Evolutionary conservation across 2,888 invertebrate genomes (phyloP).

Genomic region (Chironomus riparius): DNA sequence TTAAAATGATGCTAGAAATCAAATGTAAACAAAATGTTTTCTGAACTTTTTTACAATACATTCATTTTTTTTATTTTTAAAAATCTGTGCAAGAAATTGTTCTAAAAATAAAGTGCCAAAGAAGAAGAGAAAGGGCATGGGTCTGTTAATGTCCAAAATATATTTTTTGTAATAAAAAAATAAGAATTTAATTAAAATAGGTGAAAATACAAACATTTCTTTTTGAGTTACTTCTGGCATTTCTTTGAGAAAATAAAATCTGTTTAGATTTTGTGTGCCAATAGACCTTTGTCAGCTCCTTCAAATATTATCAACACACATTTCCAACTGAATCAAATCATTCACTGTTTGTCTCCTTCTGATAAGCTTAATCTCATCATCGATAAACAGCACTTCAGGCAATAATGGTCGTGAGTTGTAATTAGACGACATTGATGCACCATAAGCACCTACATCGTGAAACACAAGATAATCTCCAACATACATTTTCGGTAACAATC

Average conservation of each 20-base stretch:
- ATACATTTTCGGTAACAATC: neutral
- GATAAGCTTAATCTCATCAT: neutral
- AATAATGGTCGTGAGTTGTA: neutral
- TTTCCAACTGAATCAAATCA: neutral
- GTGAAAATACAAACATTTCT: neutral
- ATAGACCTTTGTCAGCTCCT: no score
- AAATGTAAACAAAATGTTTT: constrained; percentile 19
- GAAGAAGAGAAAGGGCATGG: neutral
- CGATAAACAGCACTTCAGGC: neutral
- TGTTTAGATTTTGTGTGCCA: neutral
- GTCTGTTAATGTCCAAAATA: neutral
- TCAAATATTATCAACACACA: neutral
- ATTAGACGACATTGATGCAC: neutral
- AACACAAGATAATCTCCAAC: neutral
- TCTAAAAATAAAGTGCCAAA: neutral
- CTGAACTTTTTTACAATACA: neutral
- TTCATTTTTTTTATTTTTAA: neutral
- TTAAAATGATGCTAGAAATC: constrained; percentile 21
- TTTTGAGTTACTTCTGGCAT: neutral
- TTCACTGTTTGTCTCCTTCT: neutral
- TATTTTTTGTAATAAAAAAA: neutral
- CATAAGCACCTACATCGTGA: neutral
- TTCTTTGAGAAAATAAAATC: no score
- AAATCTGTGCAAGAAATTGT: neutral
- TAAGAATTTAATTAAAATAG: neutral